Conservation (phyloP, 2,888 invertebrate genomes). For the Koerneria pararmatus region DNA sequence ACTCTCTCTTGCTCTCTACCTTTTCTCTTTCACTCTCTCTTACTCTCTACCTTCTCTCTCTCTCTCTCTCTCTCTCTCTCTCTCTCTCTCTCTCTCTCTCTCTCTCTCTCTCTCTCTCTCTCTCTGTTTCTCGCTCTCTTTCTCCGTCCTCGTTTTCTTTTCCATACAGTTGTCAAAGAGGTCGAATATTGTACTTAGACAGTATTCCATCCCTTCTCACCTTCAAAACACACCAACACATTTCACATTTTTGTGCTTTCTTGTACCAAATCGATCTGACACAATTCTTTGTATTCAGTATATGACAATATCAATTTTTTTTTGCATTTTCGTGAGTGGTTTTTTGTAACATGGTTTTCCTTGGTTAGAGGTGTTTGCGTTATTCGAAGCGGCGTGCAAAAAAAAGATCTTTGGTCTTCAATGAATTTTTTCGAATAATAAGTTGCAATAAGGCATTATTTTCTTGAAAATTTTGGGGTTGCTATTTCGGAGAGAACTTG, state of each 20-base stretch:
- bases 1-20: conserved; percentile 7
- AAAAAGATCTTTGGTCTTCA: neutral
- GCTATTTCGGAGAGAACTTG: too few relatives aligned
- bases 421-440: neutral
- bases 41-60: neutral
- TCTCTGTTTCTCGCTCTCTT: neutral
- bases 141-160: conserved; percentile 1
- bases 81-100: conserved; percentile 3
- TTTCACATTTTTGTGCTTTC: too few relatives aligned
- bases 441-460: neutral
- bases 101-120: conserved; percentile 12
- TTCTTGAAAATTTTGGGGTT: too few relatives aligned
- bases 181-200: neutral
- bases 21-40: conserved; percentile 1
- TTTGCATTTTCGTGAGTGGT: too few relatives aligned
- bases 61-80: neutral
- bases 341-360: too few relatives aligned
- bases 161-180: conserved; percentile 1
- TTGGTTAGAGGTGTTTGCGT: too few relatives aligned
- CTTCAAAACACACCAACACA: neutral
- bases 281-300: too few relatives aligned
- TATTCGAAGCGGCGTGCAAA: too few relatives aligned
- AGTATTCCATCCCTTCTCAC: neutral
- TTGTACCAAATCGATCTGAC: too few relatives aligned
- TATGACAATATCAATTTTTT: too few relatives aligned